Base-by-base conservation (phyloP, 2,113 vertebrate genomes). In the Heliornis fulica region DNA sequence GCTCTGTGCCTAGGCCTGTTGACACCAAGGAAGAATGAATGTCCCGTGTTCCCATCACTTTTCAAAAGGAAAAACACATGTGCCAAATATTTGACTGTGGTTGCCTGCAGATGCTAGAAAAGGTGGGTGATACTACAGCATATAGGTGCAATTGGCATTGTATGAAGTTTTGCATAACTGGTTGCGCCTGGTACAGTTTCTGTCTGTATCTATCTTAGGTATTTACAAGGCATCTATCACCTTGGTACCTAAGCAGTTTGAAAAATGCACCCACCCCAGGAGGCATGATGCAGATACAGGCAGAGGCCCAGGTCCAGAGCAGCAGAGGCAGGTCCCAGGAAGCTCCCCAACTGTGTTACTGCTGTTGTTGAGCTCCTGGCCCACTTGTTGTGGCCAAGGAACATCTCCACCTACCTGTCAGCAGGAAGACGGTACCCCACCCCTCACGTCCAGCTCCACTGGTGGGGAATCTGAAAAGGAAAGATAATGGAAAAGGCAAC, bases 161-260 rank as follows among this genome's bases (percentile, higher is more conserved):
- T 95, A 75, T 94, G 82, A 85, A 95, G 91, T 94, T 95, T 92
- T 97, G 86, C 94, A 51, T 96, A 94, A 96, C 60, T 69, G 76
- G n/a, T 89, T 43, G 89, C 21, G 29, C 93, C 87, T 95, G 94
- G 97, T 94, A 96, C 93, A 96, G 96, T 97, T 96, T 97, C 93
- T 97, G 94, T 97, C 96, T 97, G 94, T 97, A 96, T 97, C 96
- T 97, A 64, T 97, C 96, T 95, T 96, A 97, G 96, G 97, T 96
- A 96, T 97, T 93, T 95, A 97, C 90, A 97, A 96, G 94, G 96
- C 95, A 87, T 32, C 93, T 90, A 13, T 96, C 94, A 94, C 92
- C 95, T 95, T 97, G 96, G 92, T 97, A 97, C 83, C 94, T 95
- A 97, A 96, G 89, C 96, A 95, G 43, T 96, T 96, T 96, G 96